Base-by-base conservation (phyloP, 2,797 vertebrate genomes). In the Tapera naevia region DNA sequence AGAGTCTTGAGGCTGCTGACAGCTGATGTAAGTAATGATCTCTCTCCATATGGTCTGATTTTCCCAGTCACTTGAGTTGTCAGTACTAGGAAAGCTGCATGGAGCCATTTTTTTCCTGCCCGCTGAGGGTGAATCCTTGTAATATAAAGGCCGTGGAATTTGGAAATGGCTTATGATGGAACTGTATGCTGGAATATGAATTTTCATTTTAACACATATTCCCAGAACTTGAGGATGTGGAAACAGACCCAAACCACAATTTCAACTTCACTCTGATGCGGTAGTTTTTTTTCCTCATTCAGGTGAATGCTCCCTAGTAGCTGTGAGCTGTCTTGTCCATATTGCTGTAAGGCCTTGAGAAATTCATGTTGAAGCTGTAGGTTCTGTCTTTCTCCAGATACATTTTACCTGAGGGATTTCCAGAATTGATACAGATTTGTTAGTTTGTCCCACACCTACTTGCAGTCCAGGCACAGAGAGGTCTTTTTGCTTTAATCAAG, bases 121-220 rank as follows among this genome's bases (percentile, higher is more conserved):
- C 1, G 30, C 13, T 7, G 2, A 18, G 33, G 19, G 17, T 74
- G n/a, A 53, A 65, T 74, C 33, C 16, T 78, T 66, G 33, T 11
- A n/a, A 7, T 17, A 7, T 25, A 46, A 60, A 9, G 18, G 9
- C 13, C 0, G 0, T 37, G 6, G 50, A 25, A 37, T 60, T 66
- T 78, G 37, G 46, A 45, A 73, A 32, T n/a, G 25, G 10, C 13
- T 60, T 51, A 7, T 56, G n/a, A 32, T 8, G 51, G 51, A 60
- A 35, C 27, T 41, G 8, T 62, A 19, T 7, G 58, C 28, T 41
- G 16, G 13, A 69, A 30, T 41, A 35, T 69, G 16, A 89, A 51
- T 65, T 78, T 80, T 80, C 39, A 32, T 54, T 43, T 72, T 24
- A 56, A 69, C 64, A 56, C 67, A 18, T 8, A n/a, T 35, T 69